Conservation (phyloP, 2,797 vertebrate genomes). For the Arctocebus calabarensis region DNA sequence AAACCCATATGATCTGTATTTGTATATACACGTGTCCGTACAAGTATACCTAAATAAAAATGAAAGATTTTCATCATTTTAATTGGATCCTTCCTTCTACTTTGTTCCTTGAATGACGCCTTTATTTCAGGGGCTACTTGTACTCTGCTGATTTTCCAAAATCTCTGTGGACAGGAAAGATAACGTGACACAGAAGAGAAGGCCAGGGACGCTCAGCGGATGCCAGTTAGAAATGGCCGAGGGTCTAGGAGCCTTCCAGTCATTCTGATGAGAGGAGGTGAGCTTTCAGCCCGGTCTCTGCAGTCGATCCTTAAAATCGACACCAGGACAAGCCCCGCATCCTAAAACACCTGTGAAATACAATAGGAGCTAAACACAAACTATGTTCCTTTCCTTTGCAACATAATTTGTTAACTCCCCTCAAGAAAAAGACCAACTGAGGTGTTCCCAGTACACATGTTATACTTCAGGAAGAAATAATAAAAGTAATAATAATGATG, state of each 20-base stretch:
- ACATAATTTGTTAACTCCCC: neutral
- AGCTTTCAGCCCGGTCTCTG: constrained; percentile 12
- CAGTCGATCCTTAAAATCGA: constrained; percentile 61
- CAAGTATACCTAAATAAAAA: constrained; percentile 99
- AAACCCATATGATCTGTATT: constrained; percentile 94
- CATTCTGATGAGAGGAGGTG: constrained; percentile 47
- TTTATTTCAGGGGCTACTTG: constrained; percentile 82
- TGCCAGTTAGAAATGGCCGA: neutral
- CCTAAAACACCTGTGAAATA: neutral
- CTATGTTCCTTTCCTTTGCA: neutral
- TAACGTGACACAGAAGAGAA: constrained; percentile 37
- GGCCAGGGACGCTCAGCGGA: constrained; percentile 57
- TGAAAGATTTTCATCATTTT: constrained; percentile 93
- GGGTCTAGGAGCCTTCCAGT: neutral
- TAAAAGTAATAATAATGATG: neutral
- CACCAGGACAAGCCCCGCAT: neutral
- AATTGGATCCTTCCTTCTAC: constrained; percentile 88
- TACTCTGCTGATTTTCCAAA: constrained; percentile 68
- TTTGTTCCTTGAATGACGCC: constrained; percentile 82
- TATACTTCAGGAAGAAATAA: neutral
- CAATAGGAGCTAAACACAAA: neutral
- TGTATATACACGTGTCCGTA: constrained; percentile 99
- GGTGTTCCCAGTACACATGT: neutral
- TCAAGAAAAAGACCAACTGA: constrained; percentile 3
- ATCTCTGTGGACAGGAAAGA: constrained; percentile 69